Percentiles rank a stretch among this genome's conserved stretches.
Conservation (phyloP, 2,113 vertebrate species). For the Salvelinus fontinalis region DNA sequence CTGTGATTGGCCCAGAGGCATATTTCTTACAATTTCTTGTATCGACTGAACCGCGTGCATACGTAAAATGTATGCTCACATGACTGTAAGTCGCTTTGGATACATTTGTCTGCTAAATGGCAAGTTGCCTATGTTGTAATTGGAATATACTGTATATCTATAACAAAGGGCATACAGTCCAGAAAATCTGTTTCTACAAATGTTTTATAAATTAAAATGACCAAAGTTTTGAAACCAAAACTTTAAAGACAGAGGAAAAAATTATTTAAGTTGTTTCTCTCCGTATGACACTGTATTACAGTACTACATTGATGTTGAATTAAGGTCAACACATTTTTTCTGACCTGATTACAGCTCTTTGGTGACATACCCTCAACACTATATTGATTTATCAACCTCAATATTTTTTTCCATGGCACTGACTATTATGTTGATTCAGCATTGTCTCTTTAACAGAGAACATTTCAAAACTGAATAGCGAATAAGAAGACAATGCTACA, state of each 20-base stretch:
- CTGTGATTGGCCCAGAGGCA: constrained; percentile 14
- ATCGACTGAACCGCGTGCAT: constrained; percentile 6
- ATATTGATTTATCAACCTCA: constrained; percentile 16
- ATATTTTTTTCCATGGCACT: constrained; percentile 30
- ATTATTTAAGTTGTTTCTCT: constrained; percentile 46
- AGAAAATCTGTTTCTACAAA: not conserved
- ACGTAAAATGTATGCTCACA: constrained; percentile 11
- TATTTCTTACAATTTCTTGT: constrained; percentile 19
- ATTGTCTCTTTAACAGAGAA: constrained; percentile 4
- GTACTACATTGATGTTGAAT: constrained; percentile 47
- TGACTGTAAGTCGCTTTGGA: no score
- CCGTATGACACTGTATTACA: constrained; percentile 40
- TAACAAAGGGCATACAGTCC: constrained; percentile 10
- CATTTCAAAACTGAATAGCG: not conserved
- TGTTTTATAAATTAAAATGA: constrained; percentile 46
- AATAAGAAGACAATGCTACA: constrained; percentile 6
- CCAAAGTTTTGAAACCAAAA: constrained; percentile 76
- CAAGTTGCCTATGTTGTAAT: constrained; percentile 29
- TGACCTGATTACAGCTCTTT: not conserved
- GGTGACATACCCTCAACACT: not conserved
- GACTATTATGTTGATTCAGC: constrained; percentile 8
- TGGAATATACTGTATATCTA: constrained; percentile 18
- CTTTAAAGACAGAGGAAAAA: constrained; percentile 41
- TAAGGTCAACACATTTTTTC: not conserved
- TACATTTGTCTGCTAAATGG: no score